phyloP scores from a whole-genome alignment of 2,113 vertebrate species.

The Gopherus evgoodei region DNA sequence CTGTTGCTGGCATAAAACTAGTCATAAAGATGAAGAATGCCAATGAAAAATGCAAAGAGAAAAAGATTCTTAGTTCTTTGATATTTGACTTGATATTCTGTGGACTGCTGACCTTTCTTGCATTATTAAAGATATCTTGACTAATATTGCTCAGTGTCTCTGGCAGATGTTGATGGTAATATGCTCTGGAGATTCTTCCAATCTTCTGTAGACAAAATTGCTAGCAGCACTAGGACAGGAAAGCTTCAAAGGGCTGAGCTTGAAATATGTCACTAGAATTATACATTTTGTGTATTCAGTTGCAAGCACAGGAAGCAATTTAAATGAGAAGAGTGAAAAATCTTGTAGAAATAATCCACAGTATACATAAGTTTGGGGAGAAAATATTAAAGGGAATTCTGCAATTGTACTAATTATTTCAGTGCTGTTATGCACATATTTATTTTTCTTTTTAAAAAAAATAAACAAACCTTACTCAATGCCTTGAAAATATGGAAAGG shows the following conservation, averaged over 20 bases:
- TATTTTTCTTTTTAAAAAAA: background rate
- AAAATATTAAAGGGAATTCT: background rate
- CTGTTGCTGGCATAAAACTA: background rate
- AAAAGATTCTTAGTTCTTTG: constrained; percentile 10
- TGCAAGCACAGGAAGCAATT: constrained; percentile 21
- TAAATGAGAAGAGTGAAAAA: background rate
- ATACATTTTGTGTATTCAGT: background rate
- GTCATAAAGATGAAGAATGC: background rate
- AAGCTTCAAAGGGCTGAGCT: constrained; percentile 1
- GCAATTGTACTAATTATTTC: constrained; percentile 11
- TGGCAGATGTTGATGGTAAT: constrained; percentile 47
- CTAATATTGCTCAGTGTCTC: constrained; percentile 46
- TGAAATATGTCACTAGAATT: constrained; percentile 44
- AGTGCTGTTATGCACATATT: background rate
- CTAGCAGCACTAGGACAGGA: constrained; percentile 8
- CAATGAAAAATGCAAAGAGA: constrained; percentile 11
- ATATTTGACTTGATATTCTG: constrained; percentile 44
- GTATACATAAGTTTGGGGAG: background rate
- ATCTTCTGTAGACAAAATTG: constrained; percentile 7
- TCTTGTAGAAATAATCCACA: background rate
- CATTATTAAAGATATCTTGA: constrained; percentile 69
- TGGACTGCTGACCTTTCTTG: constrained; percentile 63
- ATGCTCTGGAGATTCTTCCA: constrained; percentile 46
- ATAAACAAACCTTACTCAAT: background rate
- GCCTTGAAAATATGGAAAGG: background rate